Evolutionary conservation across 2,113 vertebrate species (phyloP), one percentile per base, ranked within the genome.

Genomic region (Echinops telfairi): DNA sequence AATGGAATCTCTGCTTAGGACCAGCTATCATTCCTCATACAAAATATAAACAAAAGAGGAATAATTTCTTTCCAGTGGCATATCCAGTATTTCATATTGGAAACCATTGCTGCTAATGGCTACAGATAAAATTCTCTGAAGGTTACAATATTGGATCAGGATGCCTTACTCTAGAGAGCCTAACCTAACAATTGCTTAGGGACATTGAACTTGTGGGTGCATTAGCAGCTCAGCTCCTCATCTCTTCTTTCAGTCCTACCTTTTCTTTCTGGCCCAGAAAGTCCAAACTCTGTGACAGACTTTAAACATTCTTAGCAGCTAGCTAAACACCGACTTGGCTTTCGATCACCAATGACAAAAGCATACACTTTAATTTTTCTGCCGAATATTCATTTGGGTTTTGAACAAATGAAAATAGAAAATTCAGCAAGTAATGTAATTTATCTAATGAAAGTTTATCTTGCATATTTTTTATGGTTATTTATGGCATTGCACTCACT

Each of bases 381-480:
- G 29, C 70, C 29, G 33, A 58, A 66, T 71, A 89, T 31, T 73
- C 87, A 82, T 87, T 76, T 77, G 47, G 11, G 5, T 79, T 92
- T 94, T 88, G 19, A 87, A 36, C 76, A 89, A 89, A 36, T 62
- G 79, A 87, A 89, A 83, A 57, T 47, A 27, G 17, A 81, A 84
- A 88, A 64, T 84, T 81, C 3, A 64, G 12, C 76, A 77, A 29
- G 31, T 78, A 76, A 19, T 75, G 78, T 43, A 92, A 15, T 83
- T 11, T 76, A 17, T 60, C 17, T 33, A 82, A 62, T 71, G 40
- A 53, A 80, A 60, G 15, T 66, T 57, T 77, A 70, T 94, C 31
- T 82, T 89, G 4, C 3, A 58, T 88, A 31, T 85, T 94, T 85
- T 94, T 89, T 81, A 47, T 89, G 57, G 17, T 80, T 77, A 58